These are phyloP conservation scores for Steinernema hermaphroditum DNA, from an alignment of 2,888 invertebrate species.

Conservation along the genomic window DNA sequence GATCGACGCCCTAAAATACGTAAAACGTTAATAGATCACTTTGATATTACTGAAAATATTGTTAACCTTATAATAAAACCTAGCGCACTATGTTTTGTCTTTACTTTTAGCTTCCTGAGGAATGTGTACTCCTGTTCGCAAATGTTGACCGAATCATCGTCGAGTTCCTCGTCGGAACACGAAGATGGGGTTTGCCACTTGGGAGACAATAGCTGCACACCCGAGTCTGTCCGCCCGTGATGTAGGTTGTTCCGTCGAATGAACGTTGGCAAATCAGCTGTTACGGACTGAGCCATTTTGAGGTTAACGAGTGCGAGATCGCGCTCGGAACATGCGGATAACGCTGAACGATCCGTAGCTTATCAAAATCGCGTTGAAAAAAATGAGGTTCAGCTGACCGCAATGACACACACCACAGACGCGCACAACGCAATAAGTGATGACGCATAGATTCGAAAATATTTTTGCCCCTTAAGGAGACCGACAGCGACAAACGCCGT, in stretches of 20 bases:
- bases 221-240: slow-evolving; percentile 25
- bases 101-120: neutral
- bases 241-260: slow-evolving; percentile 7
- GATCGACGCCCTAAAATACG: neutral
- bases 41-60: too few species aligned
- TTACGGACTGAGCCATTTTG: slow-evolving; percentile 25
- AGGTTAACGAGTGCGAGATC: slow-evolving; percentile 12
- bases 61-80: too few species aligned
- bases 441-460: neutral
- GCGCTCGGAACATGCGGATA: slow-evolving; percentile 10
- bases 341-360: neutral
- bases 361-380: neutral
- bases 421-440: neutral
- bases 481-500: slow-evolving; percentile 12
- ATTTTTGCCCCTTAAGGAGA: neutral
- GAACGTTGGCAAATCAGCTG: slow-evolving; percentile 7
- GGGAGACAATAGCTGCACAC: slow-evolving; percentile 14
- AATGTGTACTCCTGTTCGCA: slow-evolving; percentile 2
- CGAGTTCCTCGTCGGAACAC: slow-evolving; percentile 14
- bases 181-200: neutral
- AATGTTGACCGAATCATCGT: neutral
- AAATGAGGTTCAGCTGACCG: neutral
- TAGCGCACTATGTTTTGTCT: too few species aligned
- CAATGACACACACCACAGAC: neutral
- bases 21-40: neutral